These are phyloP conservation scores for Panopea generosa DNA, from an alignment of 2,888 invertebrate genomes.

Conservation along the genomic window DNA sequence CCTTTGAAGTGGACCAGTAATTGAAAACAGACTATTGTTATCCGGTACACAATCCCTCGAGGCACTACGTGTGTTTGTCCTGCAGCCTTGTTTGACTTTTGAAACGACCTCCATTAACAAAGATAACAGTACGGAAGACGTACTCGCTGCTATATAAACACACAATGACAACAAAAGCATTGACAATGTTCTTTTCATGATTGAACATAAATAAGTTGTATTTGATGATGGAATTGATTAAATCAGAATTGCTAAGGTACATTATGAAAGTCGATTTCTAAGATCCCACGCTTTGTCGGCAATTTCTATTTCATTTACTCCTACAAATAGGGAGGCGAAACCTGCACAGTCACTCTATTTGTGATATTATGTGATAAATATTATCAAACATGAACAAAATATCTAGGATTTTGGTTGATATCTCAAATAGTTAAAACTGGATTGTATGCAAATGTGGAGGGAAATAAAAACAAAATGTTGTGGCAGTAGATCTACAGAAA, in stretches of 20 bases:
- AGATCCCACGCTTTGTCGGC: too few species aligned
- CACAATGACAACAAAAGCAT: slow-evolving; percentile 21
- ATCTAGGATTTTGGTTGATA: too few species aligned
- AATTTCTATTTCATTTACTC: too few species aligned
- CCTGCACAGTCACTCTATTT: too few species aligned
- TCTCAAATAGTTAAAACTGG: too few species aligned
- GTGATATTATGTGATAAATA: too few species aligned
- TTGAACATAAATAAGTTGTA: not conserved
- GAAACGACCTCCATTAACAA: slow-evolving; percentile 50
- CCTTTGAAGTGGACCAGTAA: slow-evolving; percentile 2
- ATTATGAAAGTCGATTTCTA: not conserved
- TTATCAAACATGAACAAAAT: too few species aligned
- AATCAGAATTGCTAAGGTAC: not conserved
- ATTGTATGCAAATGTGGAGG: too few species aligned
- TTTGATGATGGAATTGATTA: not conserved
- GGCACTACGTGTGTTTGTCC: slow-evolving; percentile 24
- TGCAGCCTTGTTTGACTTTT: slow-evolving; percentile 17
- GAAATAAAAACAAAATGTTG: too few species aligned
- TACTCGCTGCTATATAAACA: slow-evolving; percentile 14
- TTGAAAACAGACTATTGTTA: not conserved
- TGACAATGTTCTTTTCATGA: slow-evolving; percentile 3
- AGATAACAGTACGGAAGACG: slow-evolving; percentile 28
- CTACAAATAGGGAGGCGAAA: too few species aligned
- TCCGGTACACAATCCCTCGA: not conserved
- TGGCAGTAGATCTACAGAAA: too few species aligned